Conservation (phyloP, 2,113 vertebrate species). For the Equus przewalskii region DNA sequence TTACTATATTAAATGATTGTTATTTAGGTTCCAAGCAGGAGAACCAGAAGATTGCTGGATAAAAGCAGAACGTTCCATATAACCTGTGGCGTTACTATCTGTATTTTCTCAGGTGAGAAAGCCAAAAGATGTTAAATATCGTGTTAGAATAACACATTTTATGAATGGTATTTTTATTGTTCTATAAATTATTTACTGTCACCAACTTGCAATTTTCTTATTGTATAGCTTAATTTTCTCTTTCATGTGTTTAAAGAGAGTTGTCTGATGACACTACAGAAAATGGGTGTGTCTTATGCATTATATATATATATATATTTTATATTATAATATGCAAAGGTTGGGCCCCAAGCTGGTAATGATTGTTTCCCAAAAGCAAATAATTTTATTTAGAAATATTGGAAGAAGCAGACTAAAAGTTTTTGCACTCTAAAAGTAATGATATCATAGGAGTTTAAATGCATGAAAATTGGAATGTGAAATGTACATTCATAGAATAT, state of each 20-base stretch:
- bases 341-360: not conserved
- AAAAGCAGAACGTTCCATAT: slow-evolving; percentile 96
- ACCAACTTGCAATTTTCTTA: slow-evolving; percentile 7
- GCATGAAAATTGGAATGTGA: slow-evolving; percentile 19
- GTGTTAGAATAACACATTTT: not conserved
- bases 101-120: slow-evolving; percentile 94
- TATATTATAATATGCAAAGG: not conserved
- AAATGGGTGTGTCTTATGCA: not conserved
- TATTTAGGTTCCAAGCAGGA: slow-evolving; percentile 93
- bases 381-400: slow-evolving; percentile 34
- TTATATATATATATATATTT: not conserved
- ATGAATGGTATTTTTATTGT: not conserved
- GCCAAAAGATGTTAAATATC: not conserved
- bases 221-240: not conserved
- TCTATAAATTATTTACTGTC: not conserved
- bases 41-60: slow-evolving; percentile 94
- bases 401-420: not conserved
- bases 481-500: not conserved
- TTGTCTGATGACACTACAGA: not conserved
- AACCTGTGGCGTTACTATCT: slow-evolving; percentile 93
- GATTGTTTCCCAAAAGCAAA: slow-evolving; percentile 6
- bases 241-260: not conserved
- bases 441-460: not conserved
- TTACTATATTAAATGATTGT: slow-evolving; percentile 41
- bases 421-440: not conserved